Evolutionary conservation across 2,113 vertebrate species (phyloP).

Genomic region (Miniopterus natalensis): DNA sequence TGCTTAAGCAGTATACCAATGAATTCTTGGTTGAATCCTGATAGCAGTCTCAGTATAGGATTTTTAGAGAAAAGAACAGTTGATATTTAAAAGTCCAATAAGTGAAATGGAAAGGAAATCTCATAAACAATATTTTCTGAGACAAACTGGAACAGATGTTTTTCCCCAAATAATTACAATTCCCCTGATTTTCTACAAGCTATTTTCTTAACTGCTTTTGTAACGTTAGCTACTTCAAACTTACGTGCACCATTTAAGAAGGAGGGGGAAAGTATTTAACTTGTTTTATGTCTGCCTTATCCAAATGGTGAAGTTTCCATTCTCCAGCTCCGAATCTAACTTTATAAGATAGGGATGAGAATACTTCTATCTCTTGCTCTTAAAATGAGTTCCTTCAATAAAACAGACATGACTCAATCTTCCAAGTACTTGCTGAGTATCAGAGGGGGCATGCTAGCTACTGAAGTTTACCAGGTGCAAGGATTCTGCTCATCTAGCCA

Average conservation of each 20-base stretch:
- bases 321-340: not conserved
- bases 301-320: not conserved
- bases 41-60: conserved; percentile 33
- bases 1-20: conserved; percentile 53
- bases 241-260: not conserved
- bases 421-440: not conserved
- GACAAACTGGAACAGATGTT: conserved; percentile 72
- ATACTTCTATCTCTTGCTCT: not conserved
- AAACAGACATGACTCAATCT: not conserved
- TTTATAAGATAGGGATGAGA: not conserved
- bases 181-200: conserved; percentile 26
- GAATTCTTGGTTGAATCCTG: conserved; percentile 49
- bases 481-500: not conserved
- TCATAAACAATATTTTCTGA: conserved; percentile 55
- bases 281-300: conserved; percentile 25
- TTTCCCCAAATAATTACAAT: conserved; percentile 69
- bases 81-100: conserved; percentile 63
- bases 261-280: not conserved
- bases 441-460: not conserved
- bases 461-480: not conserved
- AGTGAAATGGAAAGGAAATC: conserved; percentile 70
- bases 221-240: conserved; percentile 35
- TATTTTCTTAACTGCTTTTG: conserved; percentile 66
- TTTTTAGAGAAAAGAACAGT: conserved; percentile 39
- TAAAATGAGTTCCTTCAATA: conserved; percentile 21